A percentile compares a stretch with the other conserved stretches of the same genome.
Conservation (phyloP, 2,113 vertebrate genomes). For the Pangasianodon gigas region DNA sequence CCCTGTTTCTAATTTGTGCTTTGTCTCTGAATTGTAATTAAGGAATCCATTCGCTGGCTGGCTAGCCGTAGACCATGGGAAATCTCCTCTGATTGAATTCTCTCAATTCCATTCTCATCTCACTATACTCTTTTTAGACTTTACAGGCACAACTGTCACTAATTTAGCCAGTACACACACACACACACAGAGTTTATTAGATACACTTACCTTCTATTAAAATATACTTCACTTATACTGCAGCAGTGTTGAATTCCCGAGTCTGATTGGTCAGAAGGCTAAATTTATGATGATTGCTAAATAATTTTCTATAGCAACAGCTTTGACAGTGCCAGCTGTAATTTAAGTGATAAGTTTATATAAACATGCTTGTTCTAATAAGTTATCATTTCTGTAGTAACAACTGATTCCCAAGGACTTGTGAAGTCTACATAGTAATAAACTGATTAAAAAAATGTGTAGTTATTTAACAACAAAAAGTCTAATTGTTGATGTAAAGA, state of each 20-base stretch:
- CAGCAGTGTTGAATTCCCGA: too few relatives aligned
- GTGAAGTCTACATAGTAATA: not conserved
- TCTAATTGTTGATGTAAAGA: not conserved
- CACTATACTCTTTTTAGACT: conserved; percentile 25
- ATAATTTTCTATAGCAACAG: too few relatives aligned
- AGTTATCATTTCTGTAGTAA: not conserved
- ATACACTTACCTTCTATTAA: not conserved
- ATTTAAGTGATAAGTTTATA: not conserved
- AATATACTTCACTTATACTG: too few relatives aligned
- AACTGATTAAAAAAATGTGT: not conserved
- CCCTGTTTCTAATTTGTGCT: conserved; percentile 48
- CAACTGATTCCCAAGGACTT: not conserved
- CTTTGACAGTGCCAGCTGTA: too few relatives aligned
- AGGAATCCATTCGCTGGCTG: conserved; percentile 43
- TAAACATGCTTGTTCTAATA: not conserved
- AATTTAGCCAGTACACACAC: not conserved
- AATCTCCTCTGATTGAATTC: conserved; percentile 45
- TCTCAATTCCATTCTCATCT: conserved; percentile 22
- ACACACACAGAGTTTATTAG: not conserved
- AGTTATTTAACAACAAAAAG: not conserved
- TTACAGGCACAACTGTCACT: conserved; percentile 23
- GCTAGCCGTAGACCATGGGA: conserved; percentile 22
- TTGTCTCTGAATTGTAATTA: conserved; percentile 51
- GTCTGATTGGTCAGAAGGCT: too few relatives aligned
- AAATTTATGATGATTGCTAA: too few relatives aligned